Evolutionary conservation across 30 jellyfish, hydroid and myxozoan genomes (phyloP).

Genomic region (Aurelia sp.): DNA sequence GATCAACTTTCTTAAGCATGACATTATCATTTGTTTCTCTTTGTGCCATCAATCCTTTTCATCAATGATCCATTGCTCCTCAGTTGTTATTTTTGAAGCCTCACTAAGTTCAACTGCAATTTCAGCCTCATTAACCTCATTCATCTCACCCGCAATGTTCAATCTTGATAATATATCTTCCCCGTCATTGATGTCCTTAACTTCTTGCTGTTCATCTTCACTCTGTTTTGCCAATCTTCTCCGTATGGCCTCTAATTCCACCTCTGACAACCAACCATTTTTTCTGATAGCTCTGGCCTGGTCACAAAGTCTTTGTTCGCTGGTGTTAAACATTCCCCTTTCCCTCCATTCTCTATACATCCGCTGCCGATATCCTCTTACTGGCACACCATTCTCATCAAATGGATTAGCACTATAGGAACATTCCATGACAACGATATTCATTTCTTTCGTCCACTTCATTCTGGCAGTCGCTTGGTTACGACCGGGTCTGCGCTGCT

Average conservation of each 20-base stretch:
- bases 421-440: neutral
- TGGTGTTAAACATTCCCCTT: neutral
- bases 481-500: too few species aligned
- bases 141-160: too few species aligned
- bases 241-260: neutral
- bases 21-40: neutral
- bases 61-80: too few species aligned
- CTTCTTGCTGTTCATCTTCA: too few species aligned
- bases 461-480: neutral
- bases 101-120: too few species aligned
- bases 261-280: neutral
- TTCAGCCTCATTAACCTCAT: too few species aligned
- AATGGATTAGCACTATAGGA: neutral
- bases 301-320: neutral
- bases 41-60: too few species aligned
- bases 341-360: conserved; percentile 4
- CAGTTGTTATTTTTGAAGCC: too few species aligned
- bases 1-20: neutral
- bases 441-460: neutral
- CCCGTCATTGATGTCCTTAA: too few species aligned
- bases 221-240: neutral
- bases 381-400: conserved; percentile 10
- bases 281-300: conserved; percentile 3
- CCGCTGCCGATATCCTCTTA: neutral
- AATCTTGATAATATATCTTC: too few species aligned